These are phyloP conservation scores for Cartodere bifasciata DNA, from an alignment of 2,888 invertebrate genomes.

Conservation along the genomic window DNA sequence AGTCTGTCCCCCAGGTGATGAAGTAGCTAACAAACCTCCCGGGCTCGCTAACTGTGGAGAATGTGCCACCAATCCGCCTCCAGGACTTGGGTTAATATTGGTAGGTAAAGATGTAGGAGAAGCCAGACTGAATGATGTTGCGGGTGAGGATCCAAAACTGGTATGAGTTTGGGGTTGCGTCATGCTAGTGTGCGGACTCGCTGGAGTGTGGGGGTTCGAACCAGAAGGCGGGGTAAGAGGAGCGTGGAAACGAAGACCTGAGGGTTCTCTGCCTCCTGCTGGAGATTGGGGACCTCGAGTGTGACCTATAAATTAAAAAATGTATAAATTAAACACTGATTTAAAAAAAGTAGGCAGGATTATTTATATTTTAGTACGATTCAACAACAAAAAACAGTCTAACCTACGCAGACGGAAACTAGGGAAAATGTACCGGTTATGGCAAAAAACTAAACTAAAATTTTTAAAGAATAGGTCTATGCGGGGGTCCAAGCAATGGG, in stretches of 20 bases:
- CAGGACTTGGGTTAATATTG: conserved; percentile 44
- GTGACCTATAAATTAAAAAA: conserved; percentile 33
- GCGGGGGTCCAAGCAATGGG: no score
- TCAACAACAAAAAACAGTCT: no score
- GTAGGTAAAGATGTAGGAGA: conserved; percentile 50
- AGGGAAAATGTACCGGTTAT: no score
- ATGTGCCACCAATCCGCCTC: conserved; percentile 44
- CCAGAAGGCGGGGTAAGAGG: conserved; percentile 70
- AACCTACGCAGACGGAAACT: no score
- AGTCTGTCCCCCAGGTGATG: conserved; percentile 41
- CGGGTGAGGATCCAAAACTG: conserved; percentile 53
- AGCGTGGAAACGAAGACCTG: conserved; percentile 71
- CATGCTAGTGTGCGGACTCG: conserved; percentile 48
- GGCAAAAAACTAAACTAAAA: no score
- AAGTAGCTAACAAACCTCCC: conserved; percentile 43
- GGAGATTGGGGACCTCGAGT: conserved; percentile 55
- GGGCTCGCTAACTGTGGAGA: conserved; percentile 48
- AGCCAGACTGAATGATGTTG: conserved; percentile 48
- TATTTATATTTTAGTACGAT: no score
- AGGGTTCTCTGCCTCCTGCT: conserved; percentile 44
- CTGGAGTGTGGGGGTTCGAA: conserved; percentile 77
- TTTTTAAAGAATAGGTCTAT: no score
- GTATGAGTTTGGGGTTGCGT: conserved; percentile 39
- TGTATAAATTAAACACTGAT: no score
- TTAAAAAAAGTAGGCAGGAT: no score